Evolutionary conservation across 2,797 vertebrate species (phyloP), one percentile per base, ranked within the genome.

Genomic region (Notoglanidium macrostoma): DNA sequence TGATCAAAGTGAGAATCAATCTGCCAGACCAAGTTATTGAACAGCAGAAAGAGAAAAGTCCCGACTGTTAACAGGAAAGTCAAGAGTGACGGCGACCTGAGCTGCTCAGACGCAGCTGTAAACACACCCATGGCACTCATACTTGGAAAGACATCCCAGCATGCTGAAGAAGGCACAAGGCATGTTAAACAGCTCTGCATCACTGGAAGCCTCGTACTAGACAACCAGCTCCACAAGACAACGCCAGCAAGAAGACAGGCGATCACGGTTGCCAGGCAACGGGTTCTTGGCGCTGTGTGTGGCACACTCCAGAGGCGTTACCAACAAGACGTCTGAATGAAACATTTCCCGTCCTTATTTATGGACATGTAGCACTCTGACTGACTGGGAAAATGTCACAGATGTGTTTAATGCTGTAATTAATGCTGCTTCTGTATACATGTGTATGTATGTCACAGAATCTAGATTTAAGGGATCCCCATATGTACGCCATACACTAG

Each of bases 181-280:
- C 32, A 77, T 87, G 80, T 57, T 77, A 55, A 87, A 54, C 55
- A 72, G 11, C 3, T 65, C 40, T 57, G 84, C 87, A 70, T 77
- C 81, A 51, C 76, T 80, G 78, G 74, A 55, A 49, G 72, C 46
- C 84, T 67, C 59, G 68, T 21, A 35, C 67, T 21, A n/a, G 79
- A 87, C 70, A 51, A 63, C 55, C 73, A 73, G 88, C 84, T 85
- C 85, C 67, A 88, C 87, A 92, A 92, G 86, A 92, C 92, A 88
- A 89, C 92, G 57, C 82, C 68, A 85, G 91, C 88, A 89, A 91
- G 90, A 92, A 87, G 84, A 87, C 89, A 65, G 55, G 91, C 77
- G 90, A 91, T 93, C 86, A 85, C 90, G 94, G 94, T 95, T 95
- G 93, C 95, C 95, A 95, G 94, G 97, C 96, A 97, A 96, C 95